Evolutionary conservation across 1,140 invertebrate species (phyloP).

Genomic region (Leptestheria dahalacensis): DNA sequence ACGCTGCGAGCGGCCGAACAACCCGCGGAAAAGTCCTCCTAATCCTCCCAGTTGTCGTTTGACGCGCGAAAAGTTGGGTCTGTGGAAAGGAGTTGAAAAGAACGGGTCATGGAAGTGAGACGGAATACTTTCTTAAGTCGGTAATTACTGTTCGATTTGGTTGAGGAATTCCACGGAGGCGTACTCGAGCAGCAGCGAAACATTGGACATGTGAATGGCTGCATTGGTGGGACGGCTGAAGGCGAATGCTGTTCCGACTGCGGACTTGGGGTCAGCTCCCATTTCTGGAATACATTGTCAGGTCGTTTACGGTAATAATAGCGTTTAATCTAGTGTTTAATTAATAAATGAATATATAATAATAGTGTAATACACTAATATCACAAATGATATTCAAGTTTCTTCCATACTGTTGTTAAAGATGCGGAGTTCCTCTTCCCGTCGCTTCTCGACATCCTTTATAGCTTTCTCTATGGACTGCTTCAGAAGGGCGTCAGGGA

Average conservation of each 20-base stretch:
- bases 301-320: too few species aligned
- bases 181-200: conserved; percentile 71
- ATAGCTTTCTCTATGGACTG: conserved; percentile 11
- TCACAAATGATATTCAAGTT: neutral
- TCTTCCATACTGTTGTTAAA: conserved; percentile 18
- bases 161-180: conserved; percentile 70
- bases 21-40: conserved; percentile 9
- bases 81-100: neutral
- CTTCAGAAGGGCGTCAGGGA: conserved; percentile 15
- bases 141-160: conserved; percentile 38
- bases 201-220: conserved; percentile 63
- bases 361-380: conserved; percentile 7
- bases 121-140: neutral
- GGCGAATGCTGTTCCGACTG: conserved; percentile 67
- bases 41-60: conserved; percentile 13
- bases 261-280: conserved; percentile 64
- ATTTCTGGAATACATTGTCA: conserved; percentile 37
- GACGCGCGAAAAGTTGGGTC: conserved; percentile 13
- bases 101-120: neutral
- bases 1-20: conserved; percentile 12
- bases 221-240: conserved; percentile 74
- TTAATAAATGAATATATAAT: conserved; percentile 1
- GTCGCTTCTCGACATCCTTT: conserved; percentile 1
- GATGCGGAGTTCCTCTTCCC: conserved; percentile 7
- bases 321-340: neutral